Percentiles rank a stretch among this genome's conserved stretches.
Conservation (phyloP, 2,888 invertebrate genomes). For the Epicampocera succincta region DNA sequence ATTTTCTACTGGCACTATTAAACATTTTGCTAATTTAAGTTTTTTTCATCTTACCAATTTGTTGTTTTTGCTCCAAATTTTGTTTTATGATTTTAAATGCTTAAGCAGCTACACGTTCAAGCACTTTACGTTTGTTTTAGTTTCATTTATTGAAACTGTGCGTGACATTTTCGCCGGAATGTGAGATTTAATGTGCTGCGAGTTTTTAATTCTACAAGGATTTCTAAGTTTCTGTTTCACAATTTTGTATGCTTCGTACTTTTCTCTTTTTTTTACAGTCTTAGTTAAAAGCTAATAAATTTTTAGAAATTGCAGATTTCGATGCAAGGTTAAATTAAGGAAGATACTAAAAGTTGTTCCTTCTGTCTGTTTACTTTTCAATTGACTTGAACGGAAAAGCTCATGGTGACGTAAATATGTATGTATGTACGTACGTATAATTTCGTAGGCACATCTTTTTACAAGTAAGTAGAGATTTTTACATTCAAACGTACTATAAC, state of each 20-base stretch:
- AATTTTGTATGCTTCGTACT: constrained; percentile 17
- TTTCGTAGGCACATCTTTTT: no score
- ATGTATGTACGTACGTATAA: no score
- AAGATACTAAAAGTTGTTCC: no score
- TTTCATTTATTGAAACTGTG: constrained; percentile 61
- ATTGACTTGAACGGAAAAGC: no score
- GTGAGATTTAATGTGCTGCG: constrained; percentile 44
- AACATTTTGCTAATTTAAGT: constrained; percentile 35
- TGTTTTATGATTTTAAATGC: constrained; percentile 60
- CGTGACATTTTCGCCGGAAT: constrained; percentile 56
- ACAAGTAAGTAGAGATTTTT: no score
- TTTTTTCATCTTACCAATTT: background rate
- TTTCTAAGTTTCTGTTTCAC: constrained; percentile 30
- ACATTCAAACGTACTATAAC: no score
- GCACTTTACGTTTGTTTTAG: constrained; percentile 57
- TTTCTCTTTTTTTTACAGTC: no score
- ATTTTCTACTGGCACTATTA: constrained; percentile 2
- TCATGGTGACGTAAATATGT: no score
- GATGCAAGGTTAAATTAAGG: no score
- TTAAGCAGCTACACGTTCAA: constrained; percentile 52
- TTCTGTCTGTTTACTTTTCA: no score
- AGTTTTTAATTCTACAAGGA: constrained; percentile 48
- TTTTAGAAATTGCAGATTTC: no score
- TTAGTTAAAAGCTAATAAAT: no score
- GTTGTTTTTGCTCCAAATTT: background rate